These are phyloP conservation scores for Cyprinodon diabolis DNA, from an alignment of 2,797 vertebrate genomes.

Conservation along the genomic window DNA sequence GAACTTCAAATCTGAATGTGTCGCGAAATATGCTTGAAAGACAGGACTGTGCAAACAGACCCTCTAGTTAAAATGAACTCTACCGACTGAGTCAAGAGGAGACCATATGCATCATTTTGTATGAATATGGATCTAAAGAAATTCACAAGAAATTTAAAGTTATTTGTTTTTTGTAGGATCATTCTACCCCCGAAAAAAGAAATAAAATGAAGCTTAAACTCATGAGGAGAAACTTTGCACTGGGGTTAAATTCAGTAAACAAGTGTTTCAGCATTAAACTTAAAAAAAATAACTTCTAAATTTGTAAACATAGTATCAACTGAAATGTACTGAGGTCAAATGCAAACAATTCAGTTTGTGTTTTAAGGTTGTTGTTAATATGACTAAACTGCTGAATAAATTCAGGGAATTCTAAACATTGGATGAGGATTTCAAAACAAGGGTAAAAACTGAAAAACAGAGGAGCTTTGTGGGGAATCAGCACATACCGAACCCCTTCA, in stretches of 20 bases:
- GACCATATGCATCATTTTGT: too few species aligned
- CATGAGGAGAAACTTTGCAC: not conserved
- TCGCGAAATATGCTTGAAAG: not conserved
- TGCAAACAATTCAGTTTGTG: not conserved
- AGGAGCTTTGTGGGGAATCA: constrained; percentile 11
- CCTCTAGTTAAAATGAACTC: not conserved
- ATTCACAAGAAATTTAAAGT: too few species aligned
- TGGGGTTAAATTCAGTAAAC: not conserved
- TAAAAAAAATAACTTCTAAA: not conserved
- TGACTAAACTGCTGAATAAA: constrained; percentile 20
- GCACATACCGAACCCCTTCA: constrained; percentile 26
- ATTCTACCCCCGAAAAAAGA: too few species aligned
- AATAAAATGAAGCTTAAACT: too few species aligned
- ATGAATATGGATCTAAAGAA: too few species aligned
- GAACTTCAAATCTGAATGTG: constrained; percentile 8
- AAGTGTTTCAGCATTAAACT: not conserved
- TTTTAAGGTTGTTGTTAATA: constrained; percentile 11
- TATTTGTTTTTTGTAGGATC: too few species aligned
- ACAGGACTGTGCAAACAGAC: not conserved
- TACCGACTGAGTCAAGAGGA: not conserved
- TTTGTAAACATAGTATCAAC: not conserved
- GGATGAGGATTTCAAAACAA: constrained; percentile 13
- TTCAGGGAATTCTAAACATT: constrained; percentile 41
- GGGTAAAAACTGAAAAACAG: constrained; percentile 10
- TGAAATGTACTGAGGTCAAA: constrained; percentile 4